Percentiles rank a stretch among this genome's conserved stretches.
phyloP scores from a whole-genome alignment of 2,888 invertebrate species.

The Drosophila melanocephala region DNA sequence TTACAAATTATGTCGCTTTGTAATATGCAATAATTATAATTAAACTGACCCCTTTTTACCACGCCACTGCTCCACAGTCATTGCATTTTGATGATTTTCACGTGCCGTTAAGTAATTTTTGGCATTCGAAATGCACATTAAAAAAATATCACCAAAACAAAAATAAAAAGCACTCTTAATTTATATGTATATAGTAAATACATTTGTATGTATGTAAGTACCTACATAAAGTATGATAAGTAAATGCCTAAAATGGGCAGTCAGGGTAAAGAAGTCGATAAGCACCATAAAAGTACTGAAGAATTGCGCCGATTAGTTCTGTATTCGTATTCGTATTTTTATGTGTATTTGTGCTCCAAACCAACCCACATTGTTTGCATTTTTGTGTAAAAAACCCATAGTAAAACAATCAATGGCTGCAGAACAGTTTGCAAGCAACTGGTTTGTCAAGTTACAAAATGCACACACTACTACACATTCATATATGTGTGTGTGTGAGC shows the following conservation, averaged over 20 bases:
- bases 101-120: constrained; percentile 16
- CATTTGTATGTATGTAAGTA: background rate
- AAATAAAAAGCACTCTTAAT: background rate
- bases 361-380: constrained; percentile 55
- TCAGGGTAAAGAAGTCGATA: constrained; percentile 33
- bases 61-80: background rate
- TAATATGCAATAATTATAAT: background rate
- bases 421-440: constrained; percentile 45
- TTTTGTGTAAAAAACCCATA: constrained; percentile 37
- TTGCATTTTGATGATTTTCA: constrained; percentile 5
- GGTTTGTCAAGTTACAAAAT: constrained; percentile 36
- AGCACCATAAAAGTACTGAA: constrained; percentile 21
- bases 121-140: constrained; percentile 4
- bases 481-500: constrained; percentile 9
- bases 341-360: constrained; percentile 4
- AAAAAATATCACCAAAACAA: constrained; percentile 4
- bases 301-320: constrained; percentile 6
- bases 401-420: constrained; percentile 45
- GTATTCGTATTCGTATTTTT: constrained; percentile 1
- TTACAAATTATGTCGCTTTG: background rate
- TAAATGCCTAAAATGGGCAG: constrained; percentile 16
- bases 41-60: background rate
- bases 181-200: background rate
- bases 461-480: constrained; percentile 15
- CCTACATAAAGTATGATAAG: constrained; percentile 53